Percentiles rank a stretch among this genome's conserved stretches.
Evolutionary conservation across 92 coral and sea anemone species (phyloP).

Genomic region (Palythoa heliodiscus): DNA sequence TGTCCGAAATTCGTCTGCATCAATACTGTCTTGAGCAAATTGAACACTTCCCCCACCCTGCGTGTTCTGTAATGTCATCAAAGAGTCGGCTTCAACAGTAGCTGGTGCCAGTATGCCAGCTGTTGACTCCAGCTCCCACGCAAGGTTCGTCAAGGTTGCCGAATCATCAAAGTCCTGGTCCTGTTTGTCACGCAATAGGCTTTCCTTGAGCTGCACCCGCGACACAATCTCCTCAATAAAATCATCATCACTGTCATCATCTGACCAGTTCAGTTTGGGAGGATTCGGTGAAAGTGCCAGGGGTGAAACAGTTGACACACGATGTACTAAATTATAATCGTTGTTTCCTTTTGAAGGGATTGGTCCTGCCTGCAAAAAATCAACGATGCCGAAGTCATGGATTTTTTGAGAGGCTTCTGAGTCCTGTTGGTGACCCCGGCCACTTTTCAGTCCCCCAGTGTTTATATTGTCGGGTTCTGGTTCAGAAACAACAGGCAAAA

Average conservation of each 20-base stretch:
- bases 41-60: conserved; percentile 34
- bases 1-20: conserved; percentile 69
- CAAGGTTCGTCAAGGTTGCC: conserved; percentile 84
- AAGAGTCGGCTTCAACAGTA: conserved; percentile 57
- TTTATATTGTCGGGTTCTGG: conserved; percentile 17
- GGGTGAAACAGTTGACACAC: conserved; percentile 86
- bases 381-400: conserved; percentile 84
- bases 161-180: conserved; percentile 90
- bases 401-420: conserved; percentile 20
- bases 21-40: conserved; percentile 85
- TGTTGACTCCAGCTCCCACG: conserved; percentile 96
- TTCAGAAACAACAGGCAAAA: conserved; percentile 17
- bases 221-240: conserved; percentile 59
- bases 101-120: conserved; percentile 86
- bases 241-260: conserved; percentile 83
- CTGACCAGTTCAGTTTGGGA: conserved; percentile 83
- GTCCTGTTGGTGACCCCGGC: conserved; percentile 1
- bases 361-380: conserved; percentile 73
- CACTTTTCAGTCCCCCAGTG: background rate
- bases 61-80: conserved; percentile 22
- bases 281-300: conserved; percentile 79
- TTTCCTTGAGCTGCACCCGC: conserved; percentile 22
- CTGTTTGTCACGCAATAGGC: conserved; percentile 55
- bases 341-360: conserved; percentile 56
- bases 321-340: conserved; percentile 71